phyloP scores from a whole-genome alignment of 2,113 vertebrate genomes.

The Microcebus ravelobensis region DNA sequence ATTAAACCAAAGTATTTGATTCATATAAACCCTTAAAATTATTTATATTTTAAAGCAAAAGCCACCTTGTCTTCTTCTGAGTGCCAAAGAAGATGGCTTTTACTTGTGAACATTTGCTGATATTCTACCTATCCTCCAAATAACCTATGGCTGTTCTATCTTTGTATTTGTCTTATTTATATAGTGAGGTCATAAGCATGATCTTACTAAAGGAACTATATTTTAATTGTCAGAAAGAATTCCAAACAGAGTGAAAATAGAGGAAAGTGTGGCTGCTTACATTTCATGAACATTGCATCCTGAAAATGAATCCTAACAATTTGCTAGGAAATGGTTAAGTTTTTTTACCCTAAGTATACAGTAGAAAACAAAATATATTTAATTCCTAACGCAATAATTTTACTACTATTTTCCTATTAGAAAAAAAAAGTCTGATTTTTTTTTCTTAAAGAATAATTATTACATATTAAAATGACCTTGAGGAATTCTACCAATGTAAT shows the following conservation, averaged over 20 bases:
- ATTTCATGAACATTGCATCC: neutral
- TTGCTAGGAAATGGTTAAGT: neutral
- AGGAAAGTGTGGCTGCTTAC: neutral
- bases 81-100: neutral
- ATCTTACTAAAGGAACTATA: neutral
- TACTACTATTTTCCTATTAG: neutral
- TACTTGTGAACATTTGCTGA: neutral
- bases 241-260: neutral
- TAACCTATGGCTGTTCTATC: neutral
- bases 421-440: neutral
- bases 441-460: neutral
- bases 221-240: neutral
- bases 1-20: neutral
- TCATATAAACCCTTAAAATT: neutral
- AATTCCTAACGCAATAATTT: neutral
- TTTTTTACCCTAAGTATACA: neutral
- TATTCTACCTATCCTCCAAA: neutral
- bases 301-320: neutral
- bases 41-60: neutral
- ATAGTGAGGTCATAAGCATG: neutral
- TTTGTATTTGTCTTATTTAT: constrained; percentile 7
- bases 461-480: constrained; percentile 50
- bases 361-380: neutral
- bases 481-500: constrained; percentile 60
- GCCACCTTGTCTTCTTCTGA: neutral